Evolutionary conservation across 2,113 vertebrate genomes (phyloP), one percentile per base, ranked within the genome.

Genomic region (Alectura lathami): DNA sequence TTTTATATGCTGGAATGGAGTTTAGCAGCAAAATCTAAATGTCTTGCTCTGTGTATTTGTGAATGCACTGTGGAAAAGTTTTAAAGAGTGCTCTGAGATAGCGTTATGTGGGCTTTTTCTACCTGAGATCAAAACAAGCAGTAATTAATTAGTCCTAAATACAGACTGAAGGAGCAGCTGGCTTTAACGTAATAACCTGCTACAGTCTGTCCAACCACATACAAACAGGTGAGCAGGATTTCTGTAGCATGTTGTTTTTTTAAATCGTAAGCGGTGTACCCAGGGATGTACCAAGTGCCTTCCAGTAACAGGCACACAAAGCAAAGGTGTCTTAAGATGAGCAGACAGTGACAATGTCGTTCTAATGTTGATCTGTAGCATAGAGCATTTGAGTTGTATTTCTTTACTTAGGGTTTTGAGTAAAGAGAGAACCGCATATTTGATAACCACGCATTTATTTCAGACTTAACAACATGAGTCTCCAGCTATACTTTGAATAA

Each of bases 71-170:
- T 81, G 40, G 43, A 47, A 77, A 89, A 91, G 83, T 95, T 93
- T 56, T 60, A 59, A 89, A 88, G 91, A 72, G 57, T 45, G 45
- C 76, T 86, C 13, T 16, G 88, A 93, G 45, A 36, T 59, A 34
- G n/a, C 75, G 83, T 64, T 70, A 63, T 17, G 17, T 70, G 70
- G 82, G 66, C 15, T 86, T 92, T 85, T 69, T 24, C 34, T 79
- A 57, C 67, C 48, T 11, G 77, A 79, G 75, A 95, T 90, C 51
- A 88, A 92, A 95, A 89, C 66, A 80, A 80, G 78, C 45, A 92
- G 86, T 91, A 91, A 95, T 96, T 94, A 95, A 95, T 96, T 94
- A 96, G 89, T 82, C 80, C 43, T 96, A 93, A 93, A 91, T 93
- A 94, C 36, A 94, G 87, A 91, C 3, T 91, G 90, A 93, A 89